Conservation (phyloP, 2,888 invertebrate genomes). For the Habrosyne pyritoides region DNA sequence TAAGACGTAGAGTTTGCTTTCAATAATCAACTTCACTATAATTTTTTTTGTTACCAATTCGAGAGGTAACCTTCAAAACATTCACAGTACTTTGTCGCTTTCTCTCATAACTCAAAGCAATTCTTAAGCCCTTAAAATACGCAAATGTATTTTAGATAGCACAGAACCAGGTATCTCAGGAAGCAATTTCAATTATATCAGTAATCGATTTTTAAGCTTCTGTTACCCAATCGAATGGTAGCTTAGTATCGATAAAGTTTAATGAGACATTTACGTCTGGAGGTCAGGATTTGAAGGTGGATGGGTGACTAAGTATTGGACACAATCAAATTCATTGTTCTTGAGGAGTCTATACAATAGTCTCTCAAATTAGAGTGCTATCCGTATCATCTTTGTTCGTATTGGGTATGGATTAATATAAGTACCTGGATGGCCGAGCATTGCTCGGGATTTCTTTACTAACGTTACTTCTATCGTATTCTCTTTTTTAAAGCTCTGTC, state of each 20-base stretch:
- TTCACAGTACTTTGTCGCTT: not conserved
- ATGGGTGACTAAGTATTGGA: not conserved
- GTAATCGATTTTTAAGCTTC: slow-evolving; percentile 36
- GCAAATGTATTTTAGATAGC: slow-evolving; percentile 39
- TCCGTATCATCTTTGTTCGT: no score
- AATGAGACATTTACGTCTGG: not conserved
- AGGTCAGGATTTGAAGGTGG: not conserved
- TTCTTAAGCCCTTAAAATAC: slow-evolving; percentile 22
- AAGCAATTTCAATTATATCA: slow-evolving; percentile 45
- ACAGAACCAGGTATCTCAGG: slow-evolving; percentile 32
- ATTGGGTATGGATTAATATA: no score
- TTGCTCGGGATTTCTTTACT: no score
- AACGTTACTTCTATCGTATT: no score
- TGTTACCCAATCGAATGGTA: slow-evolving; percentile 24
- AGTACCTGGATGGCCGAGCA: no score
- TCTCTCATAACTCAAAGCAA: not conserved
- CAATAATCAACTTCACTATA: no score
- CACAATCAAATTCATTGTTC: no score
- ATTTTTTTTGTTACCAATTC: no score
- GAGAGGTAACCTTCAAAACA: no score
- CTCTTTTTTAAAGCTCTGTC: no score
- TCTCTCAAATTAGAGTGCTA: no score
- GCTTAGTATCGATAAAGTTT: slow-evolving; percentile 20
- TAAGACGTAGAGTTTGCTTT: not conserved
- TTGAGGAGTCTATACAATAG: no score